Base-by-base conservation (phyloP, 2,888 invertebrate species). In the Zygothrica quintamaculata region DNA sequence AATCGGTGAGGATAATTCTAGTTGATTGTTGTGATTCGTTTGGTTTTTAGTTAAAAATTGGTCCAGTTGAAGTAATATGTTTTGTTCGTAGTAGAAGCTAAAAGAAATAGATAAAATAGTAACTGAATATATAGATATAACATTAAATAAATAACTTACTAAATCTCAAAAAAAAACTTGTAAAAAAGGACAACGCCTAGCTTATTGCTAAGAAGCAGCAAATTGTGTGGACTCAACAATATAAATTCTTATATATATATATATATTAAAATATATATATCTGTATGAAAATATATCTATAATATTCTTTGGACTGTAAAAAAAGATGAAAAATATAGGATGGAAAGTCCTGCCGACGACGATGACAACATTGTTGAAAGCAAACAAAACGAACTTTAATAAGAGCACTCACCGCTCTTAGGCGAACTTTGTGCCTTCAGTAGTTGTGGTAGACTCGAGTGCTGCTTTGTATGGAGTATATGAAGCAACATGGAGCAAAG, bases 361-460 rank as follows among this genome's bases (percentile, higher is more conserved):
- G 82, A 65, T 52, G 65, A 65, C 65, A 62, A 73, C 82, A 81
- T 82, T 82, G 87, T 87, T 68, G 60, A 51, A 69, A 43, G 57
- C 78, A 66, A 82, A 82, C 87, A 87, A 87, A 87, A 84, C 69
- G 69, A 77, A 74, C 85, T 85, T 84, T 87, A 78, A 84, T 82
- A 87, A 85, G 79, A 78, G 84, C 74, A 69, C 73, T 68, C 64
- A 53, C 37, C 42, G 55, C 65, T 64, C 64, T 61, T 39, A 39
- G 55, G 25, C 36, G 12, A 36, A 59, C 59, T 51, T n/a, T 29
- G n/a, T 29, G 50, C 59, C 39, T 57, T 52, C 52, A 33, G 42
- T 64, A 51, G 56, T 61, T 74, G 66, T 57, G 56, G 43, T 37
- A 46, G 67, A 65, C 76, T 78, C 56, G 67, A 58, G 57, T 39